phyloP scores from a whole-genome alignment of 2,888 invertebrate species.

The Rhodophaea formosa region DNA sequence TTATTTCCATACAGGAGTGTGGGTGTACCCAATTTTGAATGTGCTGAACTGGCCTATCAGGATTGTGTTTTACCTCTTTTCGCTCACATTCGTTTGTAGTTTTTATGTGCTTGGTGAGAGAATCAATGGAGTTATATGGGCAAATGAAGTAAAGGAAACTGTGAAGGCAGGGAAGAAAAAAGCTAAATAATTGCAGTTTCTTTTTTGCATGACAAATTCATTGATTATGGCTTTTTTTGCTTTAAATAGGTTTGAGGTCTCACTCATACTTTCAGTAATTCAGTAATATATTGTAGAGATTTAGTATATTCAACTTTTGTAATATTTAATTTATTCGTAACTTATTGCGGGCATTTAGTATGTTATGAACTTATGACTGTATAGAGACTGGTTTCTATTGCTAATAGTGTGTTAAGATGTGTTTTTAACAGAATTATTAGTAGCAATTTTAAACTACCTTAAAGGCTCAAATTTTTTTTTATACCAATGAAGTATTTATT shows the following conservation, averaged over 20 bases:
- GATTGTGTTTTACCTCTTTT: slow-evolving; percentile 85
- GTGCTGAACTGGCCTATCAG: slow-evolving; percentile 88
- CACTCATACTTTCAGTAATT: background rate
- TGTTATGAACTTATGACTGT: background rate
- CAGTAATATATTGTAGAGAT: background rate
- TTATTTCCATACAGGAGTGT: slow-evolving; percentile 86
- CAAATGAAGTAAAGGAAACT: slow-evolving; percentile 81
- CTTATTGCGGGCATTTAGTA: slow-evolving; percentile 4
- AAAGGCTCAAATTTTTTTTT: too few species aligned
- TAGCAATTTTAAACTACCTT: background rate
- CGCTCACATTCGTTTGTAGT: slow-evolving; percentile 81
- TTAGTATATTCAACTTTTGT: background rate
- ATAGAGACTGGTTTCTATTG: background rate
- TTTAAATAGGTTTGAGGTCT: slow-evolving; percentile 4
- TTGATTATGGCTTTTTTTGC: slow-evolving; percentile 1
- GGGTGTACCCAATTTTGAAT: slow-evolving; percentile 95
- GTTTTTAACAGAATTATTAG: background rate
- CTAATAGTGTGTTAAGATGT: background rate
- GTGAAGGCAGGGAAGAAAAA: slow-evolving; percentile 75
- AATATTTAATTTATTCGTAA: slow-evolving; percentile 2
- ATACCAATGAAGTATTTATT: too few species aligned
- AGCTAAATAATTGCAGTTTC: slow-evolving; percentile 53
- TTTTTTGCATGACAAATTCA: slow-evolving; percentile 4
- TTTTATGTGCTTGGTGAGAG: slow-evolving; percentile 88
- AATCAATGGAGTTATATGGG: slow-evolving; percentile 87